Evolutionary conservation across 2,797 vertebrate species (phyloP).

Genomic region (Syngnathus rostellatus): DNA sequence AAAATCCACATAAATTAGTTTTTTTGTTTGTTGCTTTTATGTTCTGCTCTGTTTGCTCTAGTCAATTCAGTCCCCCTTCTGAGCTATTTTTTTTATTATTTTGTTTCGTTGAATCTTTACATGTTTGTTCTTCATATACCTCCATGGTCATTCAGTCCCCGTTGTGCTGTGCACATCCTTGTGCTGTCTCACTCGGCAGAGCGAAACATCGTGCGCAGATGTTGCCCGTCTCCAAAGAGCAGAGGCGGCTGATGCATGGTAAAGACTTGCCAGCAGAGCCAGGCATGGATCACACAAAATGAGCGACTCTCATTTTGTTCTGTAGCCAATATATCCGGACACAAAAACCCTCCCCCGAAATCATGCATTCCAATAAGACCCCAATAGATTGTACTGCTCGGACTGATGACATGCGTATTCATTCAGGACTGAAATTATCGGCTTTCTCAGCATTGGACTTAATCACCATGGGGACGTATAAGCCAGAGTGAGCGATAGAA

Average conservation of each 20-base stretch:
- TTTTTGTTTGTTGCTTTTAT: neutral
- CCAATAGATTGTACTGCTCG: slow-evolving; percentile 41
- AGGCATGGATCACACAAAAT: slow-evolving; percentile 49
- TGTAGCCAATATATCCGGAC: slow-evolving; percentile 30
- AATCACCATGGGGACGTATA: slow-evolving; percentile 50
- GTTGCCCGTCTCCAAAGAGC: slow-evolving; percentile 45
- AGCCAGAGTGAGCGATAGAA: slow-evolving; percentile 35
- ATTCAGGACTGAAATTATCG: slow-evolving; percentile 48
- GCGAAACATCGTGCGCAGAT: slow-evolving; percentile 52
- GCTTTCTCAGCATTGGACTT: slow-evolving; percentile 36
- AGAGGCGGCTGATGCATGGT: slow-evolving; percentile 52
- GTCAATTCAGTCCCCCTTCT: slow-evolving; percentile 21
- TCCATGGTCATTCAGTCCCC: slow-evolving; percentile 17
- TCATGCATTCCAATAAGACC: slow-evolving; percentile 51
- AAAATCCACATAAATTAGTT: neutral
- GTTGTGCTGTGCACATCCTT: slow-evolving; percentile 27
- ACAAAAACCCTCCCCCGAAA: slow-evolving; percentile 25
- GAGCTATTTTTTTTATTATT: slow-evolving; percentile 8
- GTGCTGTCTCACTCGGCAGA: slow-evolving; percentile 44
- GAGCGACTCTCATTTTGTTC: slow-evolving; percentile 21
- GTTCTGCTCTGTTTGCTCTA: slow-evolving; percentile 32
- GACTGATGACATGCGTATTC: slow-evolving; percentile 46
- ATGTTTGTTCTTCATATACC: slow-evolving; percentile 10
- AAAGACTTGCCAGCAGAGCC: slow-evolving; percentile 49
- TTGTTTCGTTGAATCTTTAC: slow-evolving; percentile 2